Base-by-base conservation (phyloP, 2,113 vertebrate species). In the Corynorhinus townsendii region DNA sequence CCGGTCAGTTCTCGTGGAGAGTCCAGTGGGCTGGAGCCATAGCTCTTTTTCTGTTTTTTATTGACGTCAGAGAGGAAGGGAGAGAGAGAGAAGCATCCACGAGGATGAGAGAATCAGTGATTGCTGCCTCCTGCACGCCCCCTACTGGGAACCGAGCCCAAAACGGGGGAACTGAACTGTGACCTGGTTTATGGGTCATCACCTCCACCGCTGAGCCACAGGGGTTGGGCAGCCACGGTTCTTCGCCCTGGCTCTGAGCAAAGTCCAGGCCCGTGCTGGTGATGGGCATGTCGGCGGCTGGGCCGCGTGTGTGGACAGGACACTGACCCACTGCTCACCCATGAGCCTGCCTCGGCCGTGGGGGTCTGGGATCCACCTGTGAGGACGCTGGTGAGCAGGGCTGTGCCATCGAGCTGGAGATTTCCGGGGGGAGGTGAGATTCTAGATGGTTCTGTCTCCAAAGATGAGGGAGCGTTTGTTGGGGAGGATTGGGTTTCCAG, bases 261-360 rank as follows among this genome's bases (percentile, higher is more conserved):
- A 0, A 0, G 47, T 6, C 69, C 14, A 3, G 9, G 79, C 4
- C 0, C 2, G 33, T 24, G 17, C 91, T 49, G 35, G 56, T 54
- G 19, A 12, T 24, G 17, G 49, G 40, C 62, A 1, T 0, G 0
- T 43, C 0, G 3, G 15, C 43, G 35, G 17, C 3, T 11, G 16
- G 45, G 45, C 89, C 0, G 0, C 7, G 2, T 28, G 45, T 10
- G 19, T 24, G 33, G 49, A 35, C 5, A 0, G 7, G 47, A n/a
- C 33, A 5, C 72, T 19, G 45, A 47, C 28, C 75, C 22, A 2
- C 11, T 54, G 56, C 40, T 66, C 30, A 5, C 10, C 7, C 24
- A 4, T 2, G 9, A 4, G 11, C 38, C 24, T 3, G 10, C n/a
- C 62, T 82, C 20, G n/a, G 69, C 40, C 0, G 0, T 73, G 54